Percentiles rank a stretch among this genome's conserved stretches.
phyloP scores from a whole-genome alignment of 2,888 invertebrate species.

The Prosopocoilus inquinatus region DNA sequence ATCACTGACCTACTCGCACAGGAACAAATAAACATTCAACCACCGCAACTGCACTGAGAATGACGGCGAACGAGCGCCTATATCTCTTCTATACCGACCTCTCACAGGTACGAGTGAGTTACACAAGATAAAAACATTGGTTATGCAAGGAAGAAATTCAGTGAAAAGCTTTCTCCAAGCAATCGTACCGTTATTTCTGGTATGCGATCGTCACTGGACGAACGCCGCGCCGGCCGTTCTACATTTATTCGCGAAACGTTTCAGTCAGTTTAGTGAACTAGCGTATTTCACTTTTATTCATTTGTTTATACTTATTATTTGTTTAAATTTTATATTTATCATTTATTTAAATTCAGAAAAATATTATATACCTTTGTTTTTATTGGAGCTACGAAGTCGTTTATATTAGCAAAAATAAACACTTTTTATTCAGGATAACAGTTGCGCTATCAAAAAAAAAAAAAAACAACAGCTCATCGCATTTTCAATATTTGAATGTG shows the following conservation, averaged over 20 bases:
- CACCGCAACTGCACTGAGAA: conserved; percentile 21
- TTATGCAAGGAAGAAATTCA: conserved; percentile 38
- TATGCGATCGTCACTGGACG: neutral
- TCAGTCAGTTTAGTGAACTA: neutral
- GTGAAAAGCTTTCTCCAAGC: conserved; percentile 37
- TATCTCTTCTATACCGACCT: conserved; percentile 24
- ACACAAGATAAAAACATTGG: conserved; percentile 35
- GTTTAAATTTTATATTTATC: no score
- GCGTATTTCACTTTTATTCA: no score
- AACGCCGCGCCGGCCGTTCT: neutral
- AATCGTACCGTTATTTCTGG: neutral
- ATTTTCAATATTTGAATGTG: no score
- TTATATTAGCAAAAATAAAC: no score
- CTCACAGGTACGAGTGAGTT: conserved; percentile 27
- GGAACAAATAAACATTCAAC: conserved; percentile 22
- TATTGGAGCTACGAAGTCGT: neutral
- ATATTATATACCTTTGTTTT: no score
- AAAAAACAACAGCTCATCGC: no score
- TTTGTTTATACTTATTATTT: no score
- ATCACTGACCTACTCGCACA: conserved; percentile 35
- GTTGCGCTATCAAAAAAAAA: no score
- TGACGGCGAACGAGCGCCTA: conserved; percentile 19
- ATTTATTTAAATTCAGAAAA: no score
- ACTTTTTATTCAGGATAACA: no score
- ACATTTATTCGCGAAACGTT: neutral